phyloP scores from a whole-genome alignment of 2,888 invertebrate genomes.

The Caenorhabditis plicata region DNA sequence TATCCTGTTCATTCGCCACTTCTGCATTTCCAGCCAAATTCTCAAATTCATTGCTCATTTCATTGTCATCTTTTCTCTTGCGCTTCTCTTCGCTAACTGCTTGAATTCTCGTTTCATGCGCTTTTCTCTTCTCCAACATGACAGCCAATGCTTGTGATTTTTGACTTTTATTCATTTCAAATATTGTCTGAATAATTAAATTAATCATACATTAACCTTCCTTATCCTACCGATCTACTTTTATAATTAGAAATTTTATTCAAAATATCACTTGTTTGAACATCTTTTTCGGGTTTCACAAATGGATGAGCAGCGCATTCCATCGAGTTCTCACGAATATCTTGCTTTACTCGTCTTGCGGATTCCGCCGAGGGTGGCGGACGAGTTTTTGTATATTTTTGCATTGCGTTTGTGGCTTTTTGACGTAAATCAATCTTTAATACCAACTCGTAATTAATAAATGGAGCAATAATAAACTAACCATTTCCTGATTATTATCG shows the following conservation, averaged over 20 bases:
- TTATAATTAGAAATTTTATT: slow-evolving; percentile 45
- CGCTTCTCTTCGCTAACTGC: slow-evolving; percentile 33
- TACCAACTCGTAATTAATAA: too few species aligned
- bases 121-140: slow-evolving; percentile 82
- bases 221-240: slow-evolving; percentile 39
- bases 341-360: slow-evolving; percentile 79
- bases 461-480: slow-evolving; percentile 7
- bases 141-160: slow-evolving; percentile 77
- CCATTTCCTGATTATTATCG: slow-evolving; percentile 70
- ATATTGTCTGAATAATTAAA: slow-evolving; percentile 77
- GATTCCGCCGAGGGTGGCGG: slow-evolving; percentile 87
- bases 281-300: slow-evolving; percentile 35
- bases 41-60: not conserved
- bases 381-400: slow-evolving; percentile 84
- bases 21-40: slow-evolving; percentile 2
- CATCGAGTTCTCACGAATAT: slow-evolving; percentile 29
- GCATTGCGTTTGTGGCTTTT: slow-evolving; percentile 84
- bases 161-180: slow-evolving; percentile 83
- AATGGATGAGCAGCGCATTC: slow-evolving; percentile 47
- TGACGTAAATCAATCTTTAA: slow-evolving; percentile 73
- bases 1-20: slow-evolving; percentile 12
- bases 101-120: slow-evolving; percentile 66
- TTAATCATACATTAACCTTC: too few species aligned
- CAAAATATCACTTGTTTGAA: slow-evolving; percentile 39
- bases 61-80: too few species aligned